Evolutionary conservation across 2,888 invertebrate genomes (phyloP), one percentile per base, ranked within the genome.

Genomic region (Xanthia togata): DNA sequence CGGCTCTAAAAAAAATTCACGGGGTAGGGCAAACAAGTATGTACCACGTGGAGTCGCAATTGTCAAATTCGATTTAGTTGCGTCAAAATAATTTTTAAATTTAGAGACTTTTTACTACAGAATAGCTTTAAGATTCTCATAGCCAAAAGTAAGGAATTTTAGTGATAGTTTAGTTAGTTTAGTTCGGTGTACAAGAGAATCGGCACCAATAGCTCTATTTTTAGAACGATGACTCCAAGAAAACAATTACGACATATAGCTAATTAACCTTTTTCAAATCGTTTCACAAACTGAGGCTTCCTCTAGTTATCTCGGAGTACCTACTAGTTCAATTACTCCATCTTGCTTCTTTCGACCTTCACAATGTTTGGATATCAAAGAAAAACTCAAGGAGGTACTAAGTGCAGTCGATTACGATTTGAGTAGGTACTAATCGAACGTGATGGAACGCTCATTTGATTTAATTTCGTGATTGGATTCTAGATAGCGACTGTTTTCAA

Each of bases 341-440:
- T 62, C 47, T 70, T 71, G 47, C 47, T 73, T 62, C 70, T 76
- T 72, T 38, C 50, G 67, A 83, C 84, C 86, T 86, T 70, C 60
- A 60, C 44, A 53, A 78, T 78, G 59, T 78, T 76, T 70, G 60
- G 5, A 53, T 78, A 74, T 69, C 60, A 67, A 68, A 55, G 53
- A 70, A 76, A 73, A 78, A 62, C 68, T 78, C 55, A 71, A 74
- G 70, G 53, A 78, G 69, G 31, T 64, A 50, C 31, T 57, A 41
- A 67, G 59, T 70, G 60, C 41, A 31, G 23, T 11, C 23, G 23
- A 79, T 73, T 62, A n/a, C 31, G 44, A 65, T 60, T 53, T 70
- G 14, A 69, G 55, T 41, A n/a, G 9, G 4, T 31, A 35, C 12
- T 12, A 14, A 47, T 73, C 8, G 5, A 64, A 47, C 57, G 38